Conservation (phyloP, 2,113 vertebrate genomes). For the Gasterosteus aculeatus region DNA sequence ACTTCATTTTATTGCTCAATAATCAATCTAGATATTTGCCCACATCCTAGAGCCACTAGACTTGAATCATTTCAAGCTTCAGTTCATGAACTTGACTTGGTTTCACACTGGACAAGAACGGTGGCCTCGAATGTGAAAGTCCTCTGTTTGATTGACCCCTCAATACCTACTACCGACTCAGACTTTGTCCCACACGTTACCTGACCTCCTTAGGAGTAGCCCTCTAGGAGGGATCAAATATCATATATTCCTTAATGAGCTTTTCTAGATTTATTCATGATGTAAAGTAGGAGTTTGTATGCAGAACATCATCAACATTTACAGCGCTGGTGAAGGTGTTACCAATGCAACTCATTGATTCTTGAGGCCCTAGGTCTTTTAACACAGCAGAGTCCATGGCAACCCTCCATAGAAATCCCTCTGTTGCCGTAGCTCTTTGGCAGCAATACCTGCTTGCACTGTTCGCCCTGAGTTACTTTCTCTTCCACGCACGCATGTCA, state of each 20-base stretch:
- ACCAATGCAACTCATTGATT: constrained; percentile 1
- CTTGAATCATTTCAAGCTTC: too few species aligned
- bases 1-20: too few species aligned
- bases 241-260: not conserved
- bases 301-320: not conserved
- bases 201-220: not conserved
- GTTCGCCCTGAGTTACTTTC: constrained; percentile 33
- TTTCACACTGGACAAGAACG: not conserved
- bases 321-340: constrained; percentile 5
- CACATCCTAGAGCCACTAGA: too few species aligned
- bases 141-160: not conserved
- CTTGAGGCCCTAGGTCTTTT: not conserved
- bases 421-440: constrained; percentile 23
- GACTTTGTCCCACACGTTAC: not conserved
- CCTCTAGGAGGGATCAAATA: not conserved
- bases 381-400: not conserved
- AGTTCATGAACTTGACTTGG: not conserved
- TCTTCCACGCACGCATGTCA: constrained; percentile 17
- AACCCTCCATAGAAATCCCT: constrained; percentile 11
- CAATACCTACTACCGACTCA: too few species aligned
- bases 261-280: not conserved
- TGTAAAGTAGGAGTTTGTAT: not conserved
- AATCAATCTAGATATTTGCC: too few species aligned
- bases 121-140: not conserved
- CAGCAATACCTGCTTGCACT: constrained; percentile 17